Conservation (phyloP, 2,113 vertebrate species). For the Noturus placidus region DNA sequence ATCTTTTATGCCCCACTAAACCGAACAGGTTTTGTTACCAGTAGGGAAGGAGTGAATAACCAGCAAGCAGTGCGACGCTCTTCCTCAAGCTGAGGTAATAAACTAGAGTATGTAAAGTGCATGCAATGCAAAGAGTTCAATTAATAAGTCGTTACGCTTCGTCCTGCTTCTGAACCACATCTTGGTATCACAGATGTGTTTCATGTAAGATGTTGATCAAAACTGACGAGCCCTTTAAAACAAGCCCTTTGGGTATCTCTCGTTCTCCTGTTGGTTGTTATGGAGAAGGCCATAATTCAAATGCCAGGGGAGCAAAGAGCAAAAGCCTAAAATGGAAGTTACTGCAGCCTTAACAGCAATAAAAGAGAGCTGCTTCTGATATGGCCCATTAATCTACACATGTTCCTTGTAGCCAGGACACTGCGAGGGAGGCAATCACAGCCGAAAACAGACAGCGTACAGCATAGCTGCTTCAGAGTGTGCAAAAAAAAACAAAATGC, state of each 20-base stretch:
- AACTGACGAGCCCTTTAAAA: background rate
- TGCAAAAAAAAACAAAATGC: background rate
- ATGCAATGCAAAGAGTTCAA: background rate
- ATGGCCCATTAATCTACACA: constrained; percentile 10
- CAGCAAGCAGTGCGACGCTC: background rate
- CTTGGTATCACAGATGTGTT: background rate
- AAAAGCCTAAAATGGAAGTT: background rate
- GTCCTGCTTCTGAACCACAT: background rate
- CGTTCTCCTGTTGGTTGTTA: background rate
- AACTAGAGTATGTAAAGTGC: background rate
- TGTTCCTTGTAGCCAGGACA: background rate
- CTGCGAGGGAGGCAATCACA: background rate
- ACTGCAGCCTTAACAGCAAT: constrained; percentile 10
- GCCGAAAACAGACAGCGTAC: background rate
- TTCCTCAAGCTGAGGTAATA: background rate
- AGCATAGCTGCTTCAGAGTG: background rate
- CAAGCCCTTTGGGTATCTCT: background rate
- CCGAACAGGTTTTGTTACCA: constrained; percentile 28
- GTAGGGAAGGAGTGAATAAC: constrained; percentile 11
- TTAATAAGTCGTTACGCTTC: background rate
- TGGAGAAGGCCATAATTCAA: background rate
- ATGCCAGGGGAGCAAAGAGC: constrained; percentile 6
- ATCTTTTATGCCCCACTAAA: constrained; percentile 25
- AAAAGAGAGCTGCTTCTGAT: background rate
- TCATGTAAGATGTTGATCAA: background rate